Conservation (phyloP, 1,140 invertebrate genomes). For the Tyrophagus putrescentiae region DNA sequence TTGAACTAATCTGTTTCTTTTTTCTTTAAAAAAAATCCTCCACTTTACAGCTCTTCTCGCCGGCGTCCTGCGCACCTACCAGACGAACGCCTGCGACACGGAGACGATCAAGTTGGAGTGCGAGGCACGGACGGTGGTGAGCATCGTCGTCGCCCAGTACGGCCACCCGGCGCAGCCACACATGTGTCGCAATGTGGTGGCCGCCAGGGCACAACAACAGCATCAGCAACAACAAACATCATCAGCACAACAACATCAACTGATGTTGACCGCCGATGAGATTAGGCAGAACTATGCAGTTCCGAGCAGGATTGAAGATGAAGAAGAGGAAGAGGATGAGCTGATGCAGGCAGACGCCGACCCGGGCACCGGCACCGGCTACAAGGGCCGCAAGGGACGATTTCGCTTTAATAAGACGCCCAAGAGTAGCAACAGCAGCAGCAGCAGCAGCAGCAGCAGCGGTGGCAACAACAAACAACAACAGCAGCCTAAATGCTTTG, state of each 20-base stretch:
- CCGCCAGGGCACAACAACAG: background rate
- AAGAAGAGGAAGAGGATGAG: no score
- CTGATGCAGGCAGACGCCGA: no score
- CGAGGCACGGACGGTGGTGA: conserved; percentile 67
- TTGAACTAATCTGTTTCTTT: background rate
- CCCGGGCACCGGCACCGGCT: no score
- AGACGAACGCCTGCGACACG: conserved; percentile 69
- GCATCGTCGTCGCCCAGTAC: conserved; percentile 59
- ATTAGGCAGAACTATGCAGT: no score
- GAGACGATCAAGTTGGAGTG: conserved; percentile 65
- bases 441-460: background rate
- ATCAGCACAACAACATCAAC: background rate
- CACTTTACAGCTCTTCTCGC: conserved; percentile 56
- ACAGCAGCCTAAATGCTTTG: background rate
- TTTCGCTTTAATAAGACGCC: no score
- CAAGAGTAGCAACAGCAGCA: background rate
- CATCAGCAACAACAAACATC: conserved; percentile 2
- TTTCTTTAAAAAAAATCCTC: background rate
- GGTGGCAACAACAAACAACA: conserved; percentile 5
- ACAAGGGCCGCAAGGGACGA: no score
- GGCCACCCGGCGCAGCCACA: conserved; percentile 28
- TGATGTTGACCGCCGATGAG: no score
- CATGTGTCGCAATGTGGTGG: conserved; percentile 24
- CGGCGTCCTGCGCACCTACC: conserved; percentile 69
- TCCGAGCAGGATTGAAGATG: no score